Base-by-base conservation (phyloP, 2,888 invertebrate species). In the Noctua janthe region DNA sequence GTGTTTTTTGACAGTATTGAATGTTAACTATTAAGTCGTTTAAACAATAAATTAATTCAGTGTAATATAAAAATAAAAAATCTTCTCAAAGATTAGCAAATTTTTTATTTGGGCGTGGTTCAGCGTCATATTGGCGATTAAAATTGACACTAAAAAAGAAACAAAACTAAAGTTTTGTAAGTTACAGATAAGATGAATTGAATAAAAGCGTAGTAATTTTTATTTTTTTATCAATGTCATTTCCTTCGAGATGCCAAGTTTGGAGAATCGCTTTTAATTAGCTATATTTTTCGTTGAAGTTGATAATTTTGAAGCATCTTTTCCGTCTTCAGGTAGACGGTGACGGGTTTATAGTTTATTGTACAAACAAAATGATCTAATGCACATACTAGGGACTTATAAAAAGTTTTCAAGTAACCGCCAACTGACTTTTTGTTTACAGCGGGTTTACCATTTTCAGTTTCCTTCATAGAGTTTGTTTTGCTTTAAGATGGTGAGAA, bases 361-460 rank as follows among this genome's bases (percentile, higher is more conserved):
- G 71, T 1, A 51, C 39, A n/a, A 43, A 59, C 29, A 67, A 67
- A 77, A 67, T 49, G 56, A 49, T 71, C 64, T 59, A 1, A 47
- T 62, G 29, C 23, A 66, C 43, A 73, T 39, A 59, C 29, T 49
- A 39, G 10, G 17, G 15, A 73, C 15, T 47, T 39, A 49, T 70
- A 62, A 73, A 72, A 54, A 56, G n/a, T 47, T 56, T 54, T 13
- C 3, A 62, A 66, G 35, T 47, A 29, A 67, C 47, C 11, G 64
- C 23, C 56, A 23, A 49, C 3, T 29, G 15, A 64, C 8, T 81
- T 69, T 47, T 39, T 54, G 7, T n/a, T 62, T 62, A n/a, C 54
- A 81, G 39, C 15, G 39, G 23, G 39, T 54, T 80, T 54, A 62
- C 80, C 17, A 62, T 69, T 62, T 74, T 54, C 29, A 51, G 29